Conservation (phyloP, 2,888 invertebrate genomes). For the Chromoteleia sp. region DNA sequence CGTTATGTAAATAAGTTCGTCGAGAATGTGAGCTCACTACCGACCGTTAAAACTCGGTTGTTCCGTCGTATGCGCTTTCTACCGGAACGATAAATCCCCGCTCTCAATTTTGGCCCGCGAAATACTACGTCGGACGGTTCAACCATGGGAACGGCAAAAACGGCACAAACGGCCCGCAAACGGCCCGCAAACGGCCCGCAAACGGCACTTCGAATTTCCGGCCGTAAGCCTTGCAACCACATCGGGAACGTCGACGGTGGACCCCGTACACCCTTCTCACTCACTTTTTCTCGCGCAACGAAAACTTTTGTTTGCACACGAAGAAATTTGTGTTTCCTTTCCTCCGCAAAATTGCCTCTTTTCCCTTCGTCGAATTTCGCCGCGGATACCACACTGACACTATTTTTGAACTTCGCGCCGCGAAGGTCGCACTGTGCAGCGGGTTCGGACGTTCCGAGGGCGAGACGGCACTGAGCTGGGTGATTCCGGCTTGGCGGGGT, state of each 20-base stretch:
- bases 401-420: conserved; percentile 50
- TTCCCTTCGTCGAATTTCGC: too few relatives aligned
- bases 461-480: conserved; percentile 65
- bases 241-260: conserved; percentile 8
- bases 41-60: too few relatives aligned
- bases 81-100: conserved; percentile 32
- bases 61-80: conserved; percentile 16
- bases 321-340: neutral
- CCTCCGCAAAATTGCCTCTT: too few relatives aligned
- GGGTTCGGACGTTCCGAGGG: conserved; percentile 55
- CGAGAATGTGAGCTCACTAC: conserved; percentile 10
- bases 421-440: neutral
- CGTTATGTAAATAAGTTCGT: neutral
- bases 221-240: conserved; percentile 26
- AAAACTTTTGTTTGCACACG: conserved; percentile 1
- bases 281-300: neutral
- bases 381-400: conserved; percentile 12
- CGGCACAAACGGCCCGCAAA: neutral
- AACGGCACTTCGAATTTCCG: conserved; percentile 11
- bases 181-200: too few relatives aligned
- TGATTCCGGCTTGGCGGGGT: conserved; percentile 76
- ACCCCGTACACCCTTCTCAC: conserved; percentile 1
- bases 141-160: too few relatives aligned
- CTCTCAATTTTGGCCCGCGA: neutral
- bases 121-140: neutral